A percentile compares a stretch with the other conserved stretches of the same genome.
phyloP scores from a whole-genome alignment of 2,113 vertebrate species.

The Onychostoma macrolepis region DNA sequence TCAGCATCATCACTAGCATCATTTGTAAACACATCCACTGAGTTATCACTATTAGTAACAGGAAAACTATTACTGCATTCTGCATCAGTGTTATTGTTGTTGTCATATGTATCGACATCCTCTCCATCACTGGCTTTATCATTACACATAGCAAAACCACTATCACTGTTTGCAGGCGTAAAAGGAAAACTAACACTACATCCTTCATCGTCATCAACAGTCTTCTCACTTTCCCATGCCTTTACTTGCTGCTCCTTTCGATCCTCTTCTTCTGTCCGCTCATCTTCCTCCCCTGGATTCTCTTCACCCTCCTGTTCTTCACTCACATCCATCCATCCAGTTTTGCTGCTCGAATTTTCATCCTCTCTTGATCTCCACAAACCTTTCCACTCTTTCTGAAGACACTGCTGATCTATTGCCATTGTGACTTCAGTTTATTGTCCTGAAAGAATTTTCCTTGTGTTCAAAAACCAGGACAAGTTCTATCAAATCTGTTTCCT shows the following conservation, averaged over 20 bases:
- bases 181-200: neutral
- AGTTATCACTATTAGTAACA: neutral
- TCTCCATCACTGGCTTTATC: neutral
- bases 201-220: neutral
- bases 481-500: neutral
- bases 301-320: neutral
- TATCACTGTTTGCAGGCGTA: neutral
- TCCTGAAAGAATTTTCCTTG: no score
- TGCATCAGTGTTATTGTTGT: neutral
- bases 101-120: neutral
- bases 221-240: neutral
- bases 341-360: neutral
- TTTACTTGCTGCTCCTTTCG: neutral
- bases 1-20: neutral
- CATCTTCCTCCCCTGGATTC: neutral
- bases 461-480: neutral
- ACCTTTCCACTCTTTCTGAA: neutral
- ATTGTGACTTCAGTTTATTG: neutral
- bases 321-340: neutral
- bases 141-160: neutral
- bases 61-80: neutral
- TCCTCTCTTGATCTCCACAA: neutral
- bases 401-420: slow-evolving; percentile 10
- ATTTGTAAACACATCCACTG: neutral
- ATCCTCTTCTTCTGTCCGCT: neutral